A percentile compares a stretch with the other conserved stretches of the same genome.
phyloP scores from a whole-genome alignment of 2,888 invertebrate species.

The Pyrrhia umbra region DNA sequence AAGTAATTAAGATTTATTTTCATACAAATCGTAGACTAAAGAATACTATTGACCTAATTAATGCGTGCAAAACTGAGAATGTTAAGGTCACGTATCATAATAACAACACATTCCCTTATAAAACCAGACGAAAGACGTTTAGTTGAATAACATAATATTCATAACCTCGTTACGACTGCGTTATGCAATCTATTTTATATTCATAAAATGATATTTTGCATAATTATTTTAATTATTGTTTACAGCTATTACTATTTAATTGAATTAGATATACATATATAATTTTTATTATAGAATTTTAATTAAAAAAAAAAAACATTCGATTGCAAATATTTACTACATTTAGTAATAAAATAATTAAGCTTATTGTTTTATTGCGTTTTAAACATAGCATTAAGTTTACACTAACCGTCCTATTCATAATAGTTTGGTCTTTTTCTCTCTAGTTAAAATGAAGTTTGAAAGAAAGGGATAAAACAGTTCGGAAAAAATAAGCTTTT shows the following conservation, averaged over 20 bases:
- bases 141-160: slow-evolving; percentile 4
- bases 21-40: slow-evolving; percentile 2
- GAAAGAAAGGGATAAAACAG: no score
- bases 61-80: slow-evolving; percentile 19
- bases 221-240: background rate
- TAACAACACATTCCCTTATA: slow-evolving; percentile 16
- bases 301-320: no score
- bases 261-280: background rate
- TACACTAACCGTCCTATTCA: no score
- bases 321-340: background rate
- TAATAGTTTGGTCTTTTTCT: no score
- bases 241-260: background rate
- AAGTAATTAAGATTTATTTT: background rate
- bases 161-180: slow-evolving; percentile 7
- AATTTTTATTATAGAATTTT: no score
- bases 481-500: no score
- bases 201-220: no score
- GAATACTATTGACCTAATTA: slow-evolving; percentile 14
- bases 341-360: no score
- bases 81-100: slow-evolving; percentile 15
- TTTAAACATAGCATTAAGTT: no score
- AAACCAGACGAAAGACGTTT: slow-evolving; percentile 12
- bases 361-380: no score
- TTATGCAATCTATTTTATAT: slow-evolving; percentile 2
- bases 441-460: no score